These are phyloP conservation scores for Alectoris magna DNA, from an alignment of 2,797 vertebrate species.

Conservation along the genomic window DNA sequence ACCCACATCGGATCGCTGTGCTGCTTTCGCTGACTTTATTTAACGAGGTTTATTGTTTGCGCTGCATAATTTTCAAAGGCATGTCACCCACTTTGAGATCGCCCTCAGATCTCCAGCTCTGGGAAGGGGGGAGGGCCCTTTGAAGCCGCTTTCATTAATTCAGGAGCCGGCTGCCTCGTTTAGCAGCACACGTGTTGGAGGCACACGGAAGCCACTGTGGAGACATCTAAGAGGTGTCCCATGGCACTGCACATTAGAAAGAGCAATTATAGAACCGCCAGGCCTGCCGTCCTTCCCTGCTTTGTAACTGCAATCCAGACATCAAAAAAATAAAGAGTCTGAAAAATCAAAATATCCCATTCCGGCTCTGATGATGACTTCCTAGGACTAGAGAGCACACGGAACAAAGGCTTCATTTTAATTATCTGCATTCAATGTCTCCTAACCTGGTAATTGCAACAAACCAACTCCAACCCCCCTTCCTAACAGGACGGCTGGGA, in stretches of 20 bases:
- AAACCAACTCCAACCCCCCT: neutral
- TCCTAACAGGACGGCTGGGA: neutral
- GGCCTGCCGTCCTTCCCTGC: slow-evolving; percentile 50
- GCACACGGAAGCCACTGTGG: slow-evolving; percentile 73
- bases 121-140: slow-evolving; percentile 73
- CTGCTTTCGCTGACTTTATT: slow-evolving; percentile 66
- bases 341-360: slow-evolving; percentile 76
- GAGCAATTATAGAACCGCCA: slow-evolving; percentile 68
- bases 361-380: slow-evolving; percentile 76
- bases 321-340: slow-evolving; percentile 55
- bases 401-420: slow-evolving; percentile 73
- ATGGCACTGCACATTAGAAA: slow-evolving; percentile 70
- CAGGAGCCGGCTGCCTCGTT: slow-evolving; percentile 72
- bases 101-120: slow-evolving; percentile 77
- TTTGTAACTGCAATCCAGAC: slow-evolving; percentile 72
- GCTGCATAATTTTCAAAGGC: slow-evolving; percentile 79
- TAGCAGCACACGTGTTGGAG: slow-evolving; percentile 74
- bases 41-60: slow-evolving; percentile 81
- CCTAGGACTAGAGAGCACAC: slow-evolving; percentile 61
- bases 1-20: neutral
- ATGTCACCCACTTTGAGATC: slow-evolving; percentile 72
- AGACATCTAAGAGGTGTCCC: slow-evolving; percentile 78
- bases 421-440: slow-evolving; percentile 60
- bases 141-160: slow-evolving; percentile 82
- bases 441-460: neutral